Evolutionary conservation across 1,140 invertebrate species (phyloP), one percentile per base, ranked within the genome.

Genomic region (Drosophila biarmipes): DNA sequence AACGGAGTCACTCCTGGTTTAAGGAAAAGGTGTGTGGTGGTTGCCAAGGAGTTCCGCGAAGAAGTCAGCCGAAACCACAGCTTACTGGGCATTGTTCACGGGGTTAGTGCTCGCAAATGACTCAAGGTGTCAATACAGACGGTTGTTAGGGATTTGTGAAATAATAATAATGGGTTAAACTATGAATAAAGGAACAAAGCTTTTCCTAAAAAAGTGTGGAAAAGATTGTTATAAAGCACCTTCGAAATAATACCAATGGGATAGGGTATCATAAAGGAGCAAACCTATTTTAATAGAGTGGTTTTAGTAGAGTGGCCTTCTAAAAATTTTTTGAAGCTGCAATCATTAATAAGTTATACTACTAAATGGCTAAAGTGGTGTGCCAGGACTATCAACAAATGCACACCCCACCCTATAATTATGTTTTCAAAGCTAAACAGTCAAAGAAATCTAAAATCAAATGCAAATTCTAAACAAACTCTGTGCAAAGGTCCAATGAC

Each of bases 71-170:
- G 66, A 48, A 69, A 67, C 40, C 48, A 29, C 42, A 40, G 62
- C 61, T 55, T 48, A 55, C 51, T 19, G 64, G 38, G 46, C 17
- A 12, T 27, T 40, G 35, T 71, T 71, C 59, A 52, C 54, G 73
- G 72, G 66, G 62, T 84, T 80, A 84, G 76, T 79, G 76, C 37
- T 15, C 66, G 24, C 12, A 19, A 59, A 40, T 55, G n/a, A 71
- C 21, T 72, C 37, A 40, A 42, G 61, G 61, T 34, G 27, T 15
- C 19, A 62, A 62, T 21, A 29, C n/a, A n/a, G 35, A 34, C 49
- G 31, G 46, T 19, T 40, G 27, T 19, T 0, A 17, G 31, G 31
- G 21, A 61, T 21, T 64, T 56, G 12, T 11, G 1, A 2, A 19
- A 56, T 17, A 15, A 38, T 2, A 19, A 6, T n/a, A 5, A 61